Percentiles rank a stretch among this genome's conserved stretches.
Conservation (phyloP, 2,113 vertebrate genomes). For the Zosterops japonicus region DNA sequence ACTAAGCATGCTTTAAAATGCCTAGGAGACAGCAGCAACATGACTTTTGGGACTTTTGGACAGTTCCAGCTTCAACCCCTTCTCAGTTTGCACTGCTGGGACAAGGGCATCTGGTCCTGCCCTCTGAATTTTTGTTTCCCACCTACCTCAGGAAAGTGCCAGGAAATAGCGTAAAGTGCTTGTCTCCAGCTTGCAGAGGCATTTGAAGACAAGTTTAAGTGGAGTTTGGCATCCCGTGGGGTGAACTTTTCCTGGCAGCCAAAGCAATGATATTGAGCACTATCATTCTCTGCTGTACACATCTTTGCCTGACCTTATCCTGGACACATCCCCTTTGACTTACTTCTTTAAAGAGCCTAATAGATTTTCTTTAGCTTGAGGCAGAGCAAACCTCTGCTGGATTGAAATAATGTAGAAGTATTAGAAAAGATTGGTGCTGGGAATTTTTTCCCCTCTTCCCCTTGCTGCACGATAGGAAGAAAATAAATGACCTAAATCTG, state of each 20-base stretch:
- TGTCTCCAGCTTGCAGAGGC: background rate
- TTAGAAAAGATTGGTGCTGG: slow-evolving; percentile 69
- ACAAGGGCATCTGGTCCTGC: background rate
- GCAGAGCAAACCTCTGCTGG: slow-evolving; percentile 70
- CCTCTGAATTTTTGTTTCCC: background rate
- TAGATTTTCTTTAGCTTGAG: slow-evolving; percentile 72
- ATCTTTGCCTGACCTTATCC: slow-evolving; percentile 62
- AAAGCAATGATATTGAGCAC: slow-evolving; percentile 25
- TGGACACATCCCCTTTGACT: slow-evolving; percentile 47
- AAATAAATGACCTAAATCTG: slow-evolving; percentile 74
- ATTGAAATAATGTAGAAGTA: slow-evolving; percentile 71
- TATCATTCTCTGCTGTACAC: slow-evolving; percentile 18
- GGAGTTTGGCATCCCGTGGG: background rate
- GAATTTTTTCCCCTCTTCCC: slow-evolving; percentile 65
- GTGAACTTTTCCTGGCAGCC: slow-evolving; percentile 43
- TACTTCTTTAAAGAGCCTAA: slow-evolving; percentile 61
- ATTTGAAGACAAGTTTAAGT: slow-evolving; percentile 28
- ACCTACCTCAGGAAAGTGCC: background rate
- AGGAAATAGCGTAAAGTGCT: background rate
- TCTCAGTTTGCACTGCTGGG: background rate
- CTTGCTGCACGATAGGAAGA: slow-evolving; percentile 43
- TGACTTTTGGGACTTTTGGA: background rate
- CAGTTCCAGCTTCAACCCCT: background rate
- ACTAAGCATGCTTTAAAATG: background rate
- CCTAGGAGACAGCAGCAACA: background rate